These are phyloP conservation scores for Dasypogon diadema DNA, from an alignment of 2,888 invertebrate genomes.

Conservation along the genomic window DNA sequence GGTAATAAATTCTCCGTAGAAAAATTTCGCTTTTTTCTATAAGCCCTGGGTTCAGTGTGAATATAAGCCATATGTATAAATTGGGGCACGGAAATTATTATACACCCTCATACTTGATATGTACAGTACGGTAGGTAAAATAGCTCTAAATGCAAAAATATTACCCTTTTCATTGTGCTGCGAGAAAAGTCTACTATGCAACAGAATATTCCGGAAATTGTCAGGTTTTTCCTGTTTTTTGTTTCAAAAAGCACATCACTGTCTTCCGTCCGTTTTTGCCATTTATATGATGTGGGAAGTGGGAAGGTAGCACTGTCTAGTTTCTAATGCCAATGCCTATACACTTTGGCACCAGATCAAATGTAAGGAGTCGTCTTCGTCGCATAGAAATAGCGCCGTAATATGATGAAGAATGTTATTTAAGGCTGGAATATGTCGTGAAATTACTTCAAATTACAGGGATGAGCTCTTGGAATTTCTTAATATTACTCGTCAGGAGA, in stretches of 20 bases:
- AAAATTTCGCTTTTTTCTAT: conserved; percentile 4
- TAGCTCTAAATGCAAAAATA: neutral
- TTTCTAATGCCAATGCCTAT: neutral
- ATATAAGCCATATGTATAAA: neutral
- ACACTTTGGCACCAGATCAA: conserved; percentile 17
- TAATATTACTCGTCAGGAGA: conserved; percentile 13
- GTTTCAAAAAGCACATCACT: neutral
- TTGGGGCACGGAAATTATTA: neutral
- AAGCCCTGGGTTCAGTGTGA: neutral
- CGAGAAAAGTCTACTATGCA: no score
- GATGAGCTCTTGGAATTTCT: conserved; percentile 28
- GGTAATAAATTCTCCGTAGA: neutral
- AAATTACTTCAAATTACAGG: conserved; percentile 44
- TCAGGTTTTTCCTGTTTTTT: neutral
- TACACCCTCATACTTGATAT: neutral
- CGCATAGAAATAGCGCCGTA: conserved; percentile 8
- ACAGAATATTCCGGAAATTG: no score
- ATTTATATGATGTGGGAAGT: neutral
- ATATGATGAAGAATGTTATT: conserved; percentile 29
- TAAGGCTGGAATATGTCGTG: conserved; percentile 37
- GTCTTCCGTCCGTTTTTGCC: neutral
- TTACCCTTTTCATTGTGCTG: neutral
- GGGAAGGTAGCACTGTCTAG: neutral
- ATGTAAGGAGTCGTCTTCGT: neutral
- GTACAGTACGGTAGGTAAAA: neutral